Evolutionary conservation across 1,140 invertebrate species (phyloP).

Genomic region (Drepana arcuata): DNA sequence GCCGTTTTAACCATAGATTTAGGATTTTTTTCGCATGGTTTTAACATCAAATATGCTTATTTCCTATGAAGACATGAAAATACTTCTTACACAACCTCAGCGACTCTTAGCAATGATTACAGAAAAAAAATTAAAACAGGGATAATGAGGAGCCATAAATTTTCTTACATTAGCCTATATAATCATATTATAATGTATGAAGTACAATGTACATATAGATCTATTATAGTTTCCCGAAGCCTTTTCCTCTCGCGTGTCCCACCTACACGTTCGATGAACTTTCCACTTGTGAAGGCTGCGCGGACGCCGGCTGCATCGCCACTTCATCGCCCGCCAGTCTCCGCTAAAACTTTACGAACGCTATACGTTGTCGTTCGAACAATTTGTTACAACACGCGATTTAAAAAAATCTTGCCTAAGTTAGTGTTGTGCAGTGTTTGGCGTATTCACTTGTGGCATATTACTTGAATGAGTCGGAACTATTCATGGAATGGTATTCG

Average conservation of each 20-base stretch:
- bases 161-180: neutral
- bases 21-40: too few relatives aligned
- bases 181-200: neutral
- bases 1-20: too few relatives aligned
- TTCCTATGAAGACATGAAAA: too few relatives aligned
- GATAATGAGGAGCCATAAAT: neutral
- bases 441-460: neutral
- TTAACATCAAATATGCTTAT: too few relatives aligned
- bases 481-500: constrained; percentile 27
- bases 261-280: constrained; percentile 55
- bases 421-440: constrained; percentile 12
- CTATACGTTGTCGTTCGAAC: constrained; percentile 10
- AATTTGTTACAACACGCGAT: constrained; percentile 11
- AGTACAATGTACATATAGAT: neutral
- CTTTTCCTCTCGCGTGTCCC: constrained; percentile 11
- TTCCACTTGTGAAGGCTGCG: constrained; percentile 48
- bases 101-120: neutral
- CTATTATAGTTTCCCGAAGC: neutral
- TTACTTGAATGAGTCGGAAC: too few relatives aligned
- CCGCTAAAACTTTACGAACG: constrained; percentile 10
- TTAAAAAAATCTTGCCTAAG: constrained; percentile 17
- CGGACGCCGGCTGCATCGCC: constrained; percentile 22
- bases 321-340: constrained; percentile 21
- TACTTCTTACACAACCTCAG: too few relatives aligned
- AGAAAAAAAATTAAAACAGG: neutral